Percentiles rank a stretch among this genome's conserved stretches.
phyloP scores from a whole-genome alignment of 1,140 invertebrate species.

The Cherax destructor region DNA sequence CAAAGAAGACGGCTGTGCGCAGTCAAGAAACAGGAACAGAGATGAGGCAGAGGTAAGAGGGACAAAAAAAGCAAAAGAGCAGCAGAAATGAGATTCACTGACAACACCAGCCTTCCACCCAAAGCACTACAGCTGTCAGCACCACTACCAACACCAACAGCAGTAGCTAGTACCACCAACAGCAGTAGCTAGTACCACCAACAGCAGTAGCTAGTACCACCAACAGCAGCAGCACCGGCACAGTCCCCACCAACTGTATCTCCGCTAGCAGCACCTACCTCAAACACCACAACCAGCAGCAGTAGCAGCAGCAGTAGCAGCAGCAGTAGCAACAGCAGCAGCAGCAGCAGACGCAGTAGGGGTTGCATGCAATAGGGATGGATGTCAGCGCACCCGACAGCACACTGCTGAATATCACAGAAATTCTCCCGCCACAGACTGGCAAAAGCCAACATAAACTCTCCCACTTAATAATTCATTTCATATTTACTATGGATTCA shows the following conservation, averaged over 20 bases:
- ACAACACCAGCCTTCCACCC: too few species aligned
- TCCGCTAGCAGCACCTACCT: not conserved
- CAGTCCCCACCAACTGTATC: not conserved
- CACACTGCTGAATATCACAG: too few species aligned
- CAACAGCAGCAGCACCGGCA: not conserved
- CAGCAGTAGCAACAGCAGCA: too few species aligned
- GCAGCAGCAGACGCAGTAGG: too few species aligned
- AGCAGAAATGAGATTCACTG: not conserved
- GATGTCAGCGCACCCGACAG: too few species aligned
- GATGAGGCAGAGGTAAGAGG: not conserved
- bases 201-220: not conserved
- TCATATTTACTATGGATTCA: too few species aligned
- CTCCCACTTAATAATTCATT: too few species aligned
- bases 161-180: not conserved
- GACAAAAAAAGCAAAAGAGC: conserved; percentile 7
- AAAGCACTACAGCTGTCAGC: not conserved
- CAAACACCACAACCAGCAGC: too few species aligned
- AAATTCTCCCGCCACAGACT: too few species aligned
- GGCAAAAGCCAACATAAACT: too few species aligned
- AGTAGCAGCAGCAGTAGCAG: too few species aligned
- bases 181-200: not conserved
- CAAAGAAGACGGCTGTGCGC: not conserved
- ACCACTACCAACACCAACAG: not conserved
- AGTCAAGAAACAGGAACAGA: not conserved
- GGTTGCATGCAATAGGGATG: too few species aligned